Evolutionary conservation across 2,888 invertebrate species (phyloP).

Genomic region (Rambutsinella grinnellia): DNA sequence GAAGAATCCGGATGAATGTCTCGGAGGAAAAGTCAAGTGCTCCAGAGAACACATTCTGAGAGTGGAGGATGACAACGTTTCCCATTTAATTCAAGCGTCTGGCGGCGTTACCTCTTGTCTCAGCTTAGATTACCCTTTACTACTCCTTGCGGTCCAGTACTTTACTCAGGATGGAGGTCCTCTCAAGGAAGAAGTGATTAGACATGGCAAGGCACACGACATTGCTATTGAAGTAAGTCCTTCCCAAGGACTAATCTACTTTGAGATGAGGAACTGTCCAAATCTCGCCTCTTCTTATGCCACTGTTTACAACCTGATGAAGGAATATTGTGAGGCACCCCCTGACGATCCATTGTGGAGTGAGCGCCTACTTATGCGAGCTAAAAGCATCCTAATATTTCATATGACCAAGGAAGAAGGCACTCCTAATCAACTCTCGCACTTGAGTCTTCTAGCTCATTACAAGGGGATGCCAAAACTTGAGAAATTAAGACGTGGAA

Average conservation of each 20-base stretch:
- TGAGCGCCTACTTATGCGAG: constrained; percentile 77
- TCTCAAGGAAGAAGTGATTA: constrained; percentile 25
- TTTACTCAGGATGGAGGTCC: constrained; percentile 85
- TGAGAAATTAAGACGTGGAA: neutral
- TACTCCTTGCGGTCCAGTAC: constrained; percentile 86
- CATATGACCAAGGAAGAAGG: constrained; percentile 73
- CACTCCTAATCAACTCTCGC: neutral
- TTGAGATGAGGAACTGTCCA: constrained; percentile 69
- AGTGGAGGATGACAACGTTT: neutral
- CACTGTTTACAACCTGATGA: constrained; percentile 81
- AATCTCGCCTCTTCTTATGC: constrained; percentile 84
- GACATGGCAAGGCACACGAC: constrained; percentile 73
- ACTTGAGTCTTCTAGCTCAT: constrained; percentile 16
- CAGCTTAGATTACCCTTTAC: constrained; percentile 78
- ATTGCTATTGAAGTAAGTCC: constrained; percentile 77
- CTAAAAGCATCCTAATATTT: constrained; percentile 87
- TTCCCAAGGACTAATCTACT: constrained; percentile 69
- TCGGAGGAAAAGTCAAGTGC: constrained; percentile 21
- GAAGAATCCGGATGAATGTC: constrained; percentile 47
- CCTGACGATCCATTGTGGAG: neutral
- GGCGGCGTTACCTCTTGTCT: constrained; percentile 73
- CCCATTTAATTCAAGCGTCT: constrained; percentile 16
- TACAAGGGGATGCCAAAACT: constrained; percentile 17
- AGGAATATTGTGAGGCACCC: too few relatives aligned
- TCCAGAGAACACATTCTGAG: constrained; percentile 73